Evolutionary conservation across 2,113 vertebrate genomes (phyloP).

Genomic region (Prunella fulvescens): DNA sequence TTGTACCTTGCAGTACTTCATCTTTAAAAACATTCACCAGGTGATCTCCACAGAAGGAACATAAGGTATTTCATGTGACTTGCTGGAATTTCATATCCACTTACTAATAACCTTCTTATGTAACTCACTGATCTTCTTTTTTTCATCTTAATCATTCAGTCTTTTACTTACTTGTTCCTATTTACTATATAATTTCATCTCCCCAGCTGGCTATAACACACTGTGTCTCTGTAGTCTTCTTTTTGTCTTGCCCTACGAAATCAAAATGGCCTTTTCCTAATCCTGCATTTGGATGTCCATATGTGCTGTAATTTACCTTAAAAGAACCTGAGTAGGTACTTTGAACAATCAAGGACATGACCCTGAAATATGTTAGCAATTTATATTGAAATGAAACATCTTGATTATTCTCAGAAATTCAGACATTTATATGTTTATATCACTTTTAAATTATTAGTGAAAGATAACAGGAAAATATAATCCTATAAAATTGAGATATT

Average conservation of each 20-base stretch:
- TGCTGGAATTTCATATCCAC: not conserved
- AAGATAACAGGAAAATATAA: not conserved
- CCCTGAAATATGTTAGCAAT: not conserved
- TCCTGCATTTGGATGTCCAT: not conserved
- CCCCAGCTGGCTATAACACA: not conserved
- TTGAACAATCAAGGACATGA: not conserved
- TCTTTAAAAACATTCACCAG: not conserved
- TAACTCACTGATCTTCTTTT: not conserved
- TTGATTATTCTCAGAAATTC: not conserved
- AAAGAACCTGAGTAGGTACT: not conserved
- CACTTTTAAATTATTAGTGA: slow-evolving; percentile 6
- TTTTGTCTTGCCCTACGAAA: not conserved
- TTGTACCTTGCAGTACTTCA: not conserved
- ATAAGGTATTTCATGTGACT: not conserved
- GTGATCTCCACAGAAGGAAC: not conserved
- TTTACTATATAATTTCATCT: not conserved
- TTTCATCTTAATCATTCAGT: not conserved
- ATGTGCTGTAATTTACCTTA: not conserved
- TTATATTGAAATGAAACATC: not conserved
- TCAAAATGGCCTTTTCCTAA: not conserved
- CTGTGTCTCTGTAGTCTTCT: not conserved
- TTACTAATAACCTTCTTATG: not conserved
- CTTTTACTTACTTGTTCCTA: not conserved
- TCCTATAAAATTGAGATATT: not conserved
- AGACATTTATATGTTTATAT: not conserved